These are phyloP conservation scores for Drosophila robusta DNA, from an alignment of 2,888 invertebrate genomes.

Conservation along the genomic window DNA sequence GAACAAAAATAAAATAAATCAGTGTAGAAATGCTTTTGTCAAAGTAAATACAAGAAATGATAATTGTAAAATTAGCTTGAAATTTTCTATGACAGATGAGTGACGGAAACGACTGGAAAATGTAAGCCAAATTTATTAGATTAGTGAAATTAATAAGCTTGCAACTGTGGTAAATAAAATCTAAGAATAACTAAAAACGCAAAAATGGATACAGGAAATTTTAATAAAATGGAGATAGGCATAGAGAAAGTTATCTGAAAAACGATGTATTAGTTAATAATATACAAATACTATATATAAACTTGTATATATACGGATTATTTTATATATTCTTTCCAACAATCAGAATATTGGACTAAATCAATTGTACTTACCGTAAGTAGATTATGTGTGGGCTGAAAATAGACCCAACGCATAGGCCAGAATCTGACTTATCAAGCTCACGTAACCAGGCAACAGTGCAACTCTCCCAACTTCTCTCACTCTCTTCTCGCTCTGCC, in stretches of 20 bases:
- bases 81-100: not conserved
- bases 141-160: not conserved
- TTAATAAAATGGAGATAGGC: too few relatives aligned
- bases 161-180: not conserved
- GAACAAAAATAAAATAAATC: not conserved
- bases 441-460: slow-evolving; percentile 54
- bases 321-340: not conserved
- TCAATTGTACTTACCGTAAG: slow-evolving; percentile 30
- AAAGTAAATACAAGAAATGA: not conserved
- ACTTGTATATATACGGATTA: not conserved
- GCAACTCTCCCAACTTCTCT: not conserved
- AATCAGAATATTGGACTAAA: slow-evolving; percentile 1
- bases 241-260: too few relatives aligned
- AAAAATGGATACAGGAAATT: too few relatives aligned
- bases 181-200: too few relatives aligned
- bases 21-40: not conserved
- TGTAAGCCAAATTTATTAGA: not conserved
- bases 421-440: slow-evolving; percentile 34
- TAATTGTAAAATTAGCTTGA: not conserved
- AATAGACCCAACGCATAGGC: slow-evolving; percentile 28
- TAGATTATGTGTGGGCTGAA: slow-evolving; percentile 34
- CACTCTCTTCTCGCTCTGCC: not conserved
- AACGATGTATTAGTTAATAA: too few relatives aligned
- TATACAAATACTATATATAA: too few relatives aligned
- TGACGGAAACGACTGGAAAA: not conserved